phyloP scores from a whole-genome alignment of 2,113 vertebrate species.

The Cisticola juncidis region DNA sequence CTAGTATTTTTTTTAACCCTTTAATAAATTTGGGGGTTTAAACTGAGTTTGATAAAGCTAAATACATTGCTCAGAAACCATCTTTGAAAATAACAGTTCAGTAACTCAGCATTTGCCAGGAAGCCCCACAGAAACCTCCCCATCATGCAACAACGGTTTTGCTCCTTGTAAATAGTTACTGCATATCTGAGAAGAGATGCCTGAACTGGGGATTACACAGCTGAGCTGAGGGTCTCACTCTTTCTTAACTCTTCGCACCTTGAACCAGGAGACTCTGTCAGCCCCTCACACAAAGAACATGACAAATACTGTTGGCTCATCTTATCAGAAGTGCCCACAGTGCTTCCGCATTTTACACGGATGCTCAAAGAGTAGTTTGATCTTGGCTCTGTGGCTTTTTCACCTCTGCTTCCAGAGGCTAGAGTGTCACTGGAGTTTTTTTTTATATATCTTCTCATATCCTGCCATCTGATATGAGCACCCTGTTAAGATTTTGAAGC shows the following conservation, averaged over 20 bases:
- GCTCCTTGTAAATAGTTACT: background rate
- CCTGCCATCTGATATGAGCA: background rate
- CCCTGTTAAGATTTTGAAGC: background rate
- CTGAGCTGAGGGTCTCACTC: background rate
- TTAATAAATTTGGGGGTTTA: background rate
- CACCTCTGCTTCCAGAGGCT: background rate
- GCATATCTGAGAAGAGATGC: background rate
- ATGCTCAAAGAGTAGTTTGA: background rate
- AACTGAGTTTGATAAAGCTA: background rate
- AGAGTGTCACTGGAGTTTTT: background rate
- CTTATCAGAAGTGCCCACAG: background rate
- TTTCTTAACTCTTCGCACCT: background rate
- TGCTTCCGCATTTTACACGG: background rate
- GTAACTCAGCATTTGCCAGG: background rate
- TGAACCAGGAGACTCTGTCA: background rate
- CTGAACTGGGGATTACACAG: background rate
- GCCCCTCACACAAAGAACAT: background rate
- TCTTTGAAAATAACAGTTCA: background rate
- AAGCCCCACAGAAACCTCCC: background rate
- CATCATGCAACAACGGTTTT: background rate
- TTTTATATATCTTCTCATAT: background rate
- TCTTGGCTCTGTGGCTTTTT: background rate
- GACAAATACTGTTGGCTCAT: background rate
- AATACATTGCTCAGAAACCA: background rate
- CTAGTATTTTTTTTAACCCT: background rate